phyloP scores from a whole-genome alignment of 2,888 invertebrate species.

The Habroteleia sp. region DNA sequence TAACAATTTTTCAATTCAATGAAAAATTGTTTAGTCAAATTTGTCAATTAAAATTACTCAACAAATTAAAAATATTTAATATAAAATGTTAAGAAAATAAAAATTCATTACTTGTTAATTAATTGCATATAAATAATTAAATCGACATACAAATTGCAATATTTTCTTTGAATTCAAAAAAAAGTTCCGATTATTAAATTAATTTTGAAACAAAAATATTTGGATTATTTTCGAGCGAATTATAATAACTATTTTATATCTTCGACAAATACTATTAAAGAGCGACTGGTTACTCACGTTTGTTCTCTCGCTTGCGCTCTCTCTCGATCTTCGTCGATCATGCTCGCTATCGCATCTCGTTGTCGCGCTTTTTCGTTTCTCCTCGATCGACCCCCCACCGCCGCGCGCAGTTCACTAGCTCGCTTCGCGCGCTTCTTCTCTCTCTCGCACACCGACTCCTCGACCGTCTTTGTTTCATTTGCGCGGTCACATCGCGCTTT shows the following conservation, averaged over 20 bases:
- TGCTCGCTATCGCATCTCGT: slow-evolving; percentile 35
- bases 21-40: too few species aligned
- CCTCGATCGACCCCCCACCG: slow-evolving; percentile 37
- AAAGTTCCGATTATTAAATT: too few species aligned
- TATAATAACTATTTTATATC: slow-evolving; percentile 71
- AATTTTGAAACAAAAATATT: slow-evolving; percentile 30
- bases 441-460: slow-evolving; percentile 28
- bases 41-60: too few species aligned
- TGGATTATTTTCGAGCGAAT: slow-evolving; percentile 69
- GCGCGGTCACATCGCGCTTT: slow-evolving; percentile 28
- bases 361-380: slow-evolving; percentile 50
- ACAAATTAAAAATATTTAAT: too few species aligned
- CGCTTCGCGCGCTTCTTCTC: slow-evolving; percentile 24
- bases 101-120: too few species aligned
- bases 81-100: too few species aligned
- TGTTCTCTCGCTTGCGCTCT: slow-evolving; percentile 21
- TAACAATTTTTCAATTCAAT: too few species aligned
- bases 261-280: slow-evolving; percentile 77
- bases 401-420: slow-evolving; percentile 41
- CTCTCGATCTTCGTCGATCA: slow-evolving; percentile 32
- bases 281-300: slow-evolving; percentile 66
- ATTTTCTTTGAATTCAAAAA: too few species aligned
- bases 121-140: too few species aligned
- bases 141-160: too few species aligned
- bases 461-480: slow-evolving; percentile 49